A percentile compares a stretch with the other conserved stretches of the same genome.
Evolutionary conservation across 2,888 invertebrate species (phyloP).

Genomic region (Cephus sareptanus): DNA sequence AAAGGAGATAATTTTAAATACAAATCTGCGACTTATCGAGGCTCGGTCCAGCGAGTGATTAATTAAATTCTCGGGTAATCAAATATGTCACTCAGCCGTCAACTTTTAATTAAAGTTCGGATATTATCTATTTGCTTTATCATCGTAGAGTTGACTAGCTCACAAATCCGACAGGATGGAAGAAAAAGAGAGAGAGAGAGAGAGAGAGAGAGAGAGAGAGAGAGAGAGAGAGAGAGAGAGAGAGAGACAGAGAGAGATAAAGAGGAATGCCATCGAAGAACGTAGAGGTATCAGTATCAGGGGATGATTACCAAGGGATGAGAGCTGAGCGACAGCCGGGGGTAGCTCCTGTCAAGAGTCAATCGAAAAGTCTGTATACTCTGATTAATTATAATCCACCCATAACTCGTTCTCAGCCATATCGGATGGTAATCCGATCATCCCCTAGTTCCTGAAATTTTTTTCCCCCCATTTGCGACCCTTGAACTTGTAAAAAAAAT

Average conservation of each 20-base stretch:
- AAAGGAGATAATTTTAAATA: constrained; percentile 46
- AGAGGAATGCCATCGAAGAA: constrained; percentile 3
- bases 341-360: not conserved
- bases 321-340: constrained; percentile 22
- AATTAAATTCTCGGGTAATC: constrained; percentile 67
- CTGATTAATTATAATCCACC: constrained; percentile 1
- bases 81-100: constrained; percentile 66
- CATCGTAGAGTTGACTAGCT: constrained; percentile 60
- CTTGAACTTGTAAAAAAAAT: no score
- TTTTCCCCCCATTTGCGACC: no score
- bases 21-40: constrained; percentile 60
- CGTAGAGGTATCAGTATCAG: no score
- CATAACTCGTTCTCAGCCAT: no score
- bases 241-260: constrained; percentile 15
- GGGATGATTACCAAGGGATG: constrained; percentile 18
- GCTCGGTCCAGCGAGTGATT: constrained; percentile 54
- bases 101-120: constrained; percentile 66
- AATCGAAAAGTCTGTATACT: not conserved
- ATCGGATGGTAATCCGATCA: no score
- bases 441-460: no score
- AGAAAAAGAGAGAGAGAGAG: constrained; percentile 31
- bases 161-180: constrained; percentile 25
- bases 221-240: constrained; percentile 27
- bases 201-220: constrained; percentile 21
- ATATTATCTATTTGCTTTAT: constrained; percentile 67